These are phyloP conservation scores for Parnassius glacialis DNA, from an alignment of 2,888 invertebrate species.

Conservation along the genomic window DNA sequence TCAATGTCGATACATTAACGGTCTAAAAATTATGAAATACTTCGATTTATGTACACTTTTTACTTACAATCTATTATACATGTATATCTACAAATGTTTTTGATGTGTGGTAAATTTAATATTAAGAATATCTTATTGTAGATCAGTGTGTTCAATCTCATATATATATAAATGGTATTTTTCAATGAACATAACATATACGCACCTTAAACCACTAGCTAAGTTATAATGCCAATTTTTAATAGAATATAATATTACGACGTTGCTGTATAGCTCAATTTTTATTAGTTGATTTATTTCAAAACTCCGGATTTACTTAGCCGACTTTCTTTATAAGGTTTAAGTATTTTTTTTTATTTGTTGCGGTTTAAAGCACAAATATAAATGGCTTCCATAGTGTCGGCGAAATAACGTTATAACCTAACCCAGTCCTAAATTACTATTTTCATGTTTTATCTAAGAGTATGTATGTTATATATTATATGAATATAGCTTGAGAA, in stretches of 20 bases:
- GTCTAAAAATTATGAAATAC: conserved; percentile 56
- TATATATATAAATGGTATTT: conserved; percentile 44
- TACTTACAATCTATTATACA: conserved; percentile 32
- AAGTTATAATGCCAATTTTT: conserved; percentile 38
- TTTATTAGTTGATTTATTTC: conserved; percentile 34
- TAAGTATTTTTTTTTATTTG: not conserved
- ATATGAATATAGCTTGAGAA: conserved; percentile 44
- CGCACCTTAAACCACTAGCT: conserved; percentile 9
- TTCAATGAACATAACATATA: conserved; percentile 46
- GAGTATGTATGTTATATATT: conserved; percentile 1
- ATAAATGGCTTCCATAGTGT: conserved; percentile 4
- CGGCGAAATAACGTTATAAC: not conserved
- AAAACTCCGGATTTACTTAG: conserved; percentile 32
- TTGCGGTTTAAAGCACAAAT: conserved; percentile 18
- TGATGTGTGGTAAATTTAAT: conserved; percentile 38
- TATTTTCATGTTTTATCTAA: conserved; percentile 10
- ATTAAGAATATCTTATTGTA: conserved; percentile 34
- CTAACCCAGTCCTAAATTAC: conserved; percentile 11
- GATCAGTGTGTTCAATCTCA: conserved; percentile 70
- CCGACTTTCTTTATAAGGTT: conserved; percentile 34
- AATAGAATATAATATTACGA: conserved; percentile 31
- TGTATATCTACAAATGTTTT: conserved; percentile 29
- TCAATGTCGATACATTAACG: conserved; percentile 72
- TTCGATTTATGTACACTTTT: conserved; percentile 37
- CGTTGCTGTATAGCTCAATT: conserved; percentile 60